Evolutionary conservation across 2,113 vertebrate species (phyloP), one percentile per base, ranked within the genome.

Genomic region (Oreochromis spilurus): DNA sequence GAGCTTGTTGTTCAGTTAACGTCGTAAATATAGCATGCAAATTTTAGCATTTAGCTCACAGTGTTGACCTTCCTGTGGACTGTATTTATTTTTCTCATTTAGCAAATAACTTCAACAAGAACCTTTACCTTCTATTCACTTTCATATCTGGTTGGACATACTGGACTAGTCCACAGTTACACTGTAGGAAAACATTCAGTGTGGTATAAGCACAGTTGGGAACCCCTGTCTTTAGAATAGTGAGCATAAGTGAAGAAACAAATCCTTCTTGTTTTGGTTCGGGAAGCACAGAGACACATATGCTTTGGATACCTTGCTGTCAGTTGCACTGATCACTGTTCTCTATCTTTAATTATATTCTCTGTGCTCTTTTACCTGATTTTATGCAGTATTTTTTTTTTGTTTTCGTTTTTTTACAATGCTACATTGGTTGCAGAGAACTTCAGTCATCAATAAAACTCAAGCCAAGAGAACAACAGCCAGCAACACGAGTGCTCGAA

Each of bases 361-460:
- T 92, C 83, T 83, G 84, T 93, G 90, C 88, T 93, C 87, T 90
- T 94, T 93, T 90, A 95, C 95, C 95, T 96, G 94, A 95, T 95
- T 91, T 91, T 85, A 94, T 89, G 89, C 92, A 88, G 75, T 91
- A 36, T 45, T 26, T 14, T 40, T 40, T 48, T 50, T 16, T 72
- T 91, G 19, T 21, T 67, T 38, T 67, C 21, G 60, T 2, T 65
- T n/a, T 93, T 94, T 93, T 95, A 95, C 92, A 95, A 87, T 96
- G 96, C 96, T 96, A 96, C 96, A 96, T 96, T 89, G 88, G 90
- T 94, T 94, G 93, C 94, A 93, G 91, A 95, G 84, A 90, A 93
- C 90, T 84, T 90, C 87, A 92, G 83, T 91, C 31, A 85, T 84
- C 21, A 72, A 84, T 91, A 70, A 89, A 93, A 91, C 82, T 84